A percentile compares a stretch with the other conserved stretches of the same genome.
Conservation (phyloP, 1,140 invertebrate species). For the Trichogramma pretiosum region DNA sequence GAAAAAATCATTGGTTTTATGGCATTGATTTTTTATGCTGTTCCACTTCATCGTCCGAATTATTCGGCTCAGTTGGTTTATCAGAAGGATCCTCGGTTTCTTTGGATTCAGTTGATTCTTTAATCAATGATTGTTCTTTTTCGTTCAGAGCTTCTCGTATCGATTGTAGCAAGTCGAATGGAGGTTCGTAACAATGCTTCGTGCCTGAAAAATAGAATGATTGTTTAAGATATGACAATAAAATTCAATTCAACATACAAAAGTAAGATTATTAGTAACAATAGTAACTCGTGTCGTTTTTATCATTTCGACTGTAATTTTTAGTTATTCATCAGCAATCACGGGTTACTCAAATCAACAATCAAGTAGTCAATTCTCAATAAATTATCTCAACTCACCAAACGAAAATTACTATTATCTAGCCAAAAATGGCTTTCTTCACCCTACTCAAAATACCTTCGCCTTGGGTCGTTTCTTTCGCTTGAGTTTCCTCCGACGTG, state of each 20-base stretch:
- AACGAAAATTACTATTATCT: slow-evolving; percentile 28
- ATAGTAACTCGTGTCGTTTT: too few species aligned
- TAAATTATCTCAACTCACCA: slow-evolving; percentile 26
- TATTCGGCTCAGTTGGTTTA: slow-evolving; percentile 16
- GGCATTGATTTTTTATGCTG: slow-evolving; percentile 39
- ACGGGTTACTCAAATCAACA: too few species aligned
- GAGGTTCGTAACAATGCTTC: slow-evolving; percentile 52
- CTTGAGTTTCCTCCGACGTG: slow-evolving; percentile 46
- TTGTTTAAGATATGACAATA: slow-evolving; percentile 13
- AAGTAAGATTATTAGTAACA: too few species aligned
- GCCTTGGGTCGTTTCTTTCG: slow-evolving; percentile 36
- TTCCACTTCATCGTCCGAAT: slow-evolving; percentile 22
- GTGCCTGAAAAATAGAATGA: slow-evolving; percentile 45
- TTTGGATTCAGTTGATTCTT: slow-evolving; percentile 1
- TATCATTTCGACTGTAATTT: too few species aligned
- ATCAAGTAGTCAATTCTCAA: too few species aligned
- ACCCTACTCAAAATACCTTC: slow-evolving; percentile 52
- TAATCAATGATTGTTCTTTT: slow-evolving; percentile 22
- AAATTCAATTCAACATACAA: neutral
- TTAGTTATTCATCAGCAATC: too few species aligned
- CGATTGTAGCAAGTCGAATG: slow-evolving; percentile 51
- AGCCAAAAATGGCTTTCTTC: slow-evolving; percentile 59
- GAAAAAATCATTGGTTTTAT: too few species aligned
- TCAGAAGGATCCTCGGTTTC: slow-evolving; percentile 20
- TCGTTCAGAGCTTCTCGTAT: slow-evolving; percentile 51